Evolutionary conservation across 2,888 invertebrate genomes (phyloP).

Genomic region (Drosophila mimetica): DNA sequence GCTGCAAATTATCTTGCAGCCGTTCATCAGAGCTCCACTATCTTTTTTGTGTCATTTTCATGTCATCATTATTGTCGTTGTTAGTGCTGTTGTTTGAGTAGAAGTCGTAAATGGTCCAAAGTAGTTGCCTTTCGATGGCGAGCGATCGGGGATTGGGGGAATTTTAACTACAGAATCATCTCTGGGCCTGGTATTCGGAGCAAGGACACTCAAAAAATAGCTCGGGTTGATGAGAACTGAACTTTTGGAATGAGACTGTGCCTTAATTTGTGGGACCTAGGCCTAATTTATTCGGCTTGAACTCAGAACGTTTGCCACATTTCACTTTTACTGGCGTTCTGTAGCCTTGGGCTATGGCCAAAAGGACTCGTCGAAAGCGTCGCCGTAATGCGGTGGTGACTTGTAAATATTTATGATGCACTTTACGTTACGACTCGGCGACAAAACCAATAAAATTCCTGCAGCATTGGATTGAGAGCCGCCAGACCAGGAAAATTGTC

Average conservation of each 20-base stretch:
- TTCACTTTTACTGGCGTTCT: constrained; percentile 14
- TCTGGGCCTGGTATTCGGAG: neutral
- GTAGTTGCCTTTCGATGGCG: constrained; percentile 5
- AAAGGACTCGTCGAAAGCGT: constrained; percentile 41
- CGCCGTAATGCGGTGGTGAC: constrained; percentile 53
- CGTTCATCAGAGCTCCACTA: constrained; percentile 48
- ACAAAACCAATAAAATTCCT: constrained; percentile 50
- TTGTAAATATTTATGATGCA: constrained; percentile 63
- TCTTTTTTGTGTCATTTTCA: constrained; percentile 33
- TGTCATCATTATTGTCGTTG: constrained; percentile 57
- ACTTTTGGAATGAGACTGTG: neutral
- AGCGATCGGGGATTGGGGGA: neutral
- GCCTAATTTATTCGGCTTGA: constrained; percentile 17
- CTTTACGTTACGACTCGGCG: constrained; percentile 38
- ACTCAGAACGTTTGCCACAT: constrained; percentile 27
- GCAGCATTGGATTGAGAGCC: constrained; percentile 5
- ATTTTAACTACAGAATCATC: neutral
- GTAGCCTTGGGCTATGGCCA: constrained; percentile 39
- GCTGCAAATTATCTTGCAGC: constrained; percentile 50
- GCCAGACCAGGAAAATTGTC: constrained; percentile 17
- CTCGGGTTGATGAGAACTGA: constrained; percentile 5
- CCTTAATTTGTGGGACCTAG: constrained; percentile 10
- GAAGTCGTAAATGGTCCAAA: constrained; percentile 41
- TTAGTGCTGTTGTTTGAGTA: constrained; percentile 18
- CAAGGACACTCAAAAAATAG: constrained; percentile 17